Conservation (phyloP, 2,113 vertebrate species). For the Cryptomyrus ogoouensis region DNA sequence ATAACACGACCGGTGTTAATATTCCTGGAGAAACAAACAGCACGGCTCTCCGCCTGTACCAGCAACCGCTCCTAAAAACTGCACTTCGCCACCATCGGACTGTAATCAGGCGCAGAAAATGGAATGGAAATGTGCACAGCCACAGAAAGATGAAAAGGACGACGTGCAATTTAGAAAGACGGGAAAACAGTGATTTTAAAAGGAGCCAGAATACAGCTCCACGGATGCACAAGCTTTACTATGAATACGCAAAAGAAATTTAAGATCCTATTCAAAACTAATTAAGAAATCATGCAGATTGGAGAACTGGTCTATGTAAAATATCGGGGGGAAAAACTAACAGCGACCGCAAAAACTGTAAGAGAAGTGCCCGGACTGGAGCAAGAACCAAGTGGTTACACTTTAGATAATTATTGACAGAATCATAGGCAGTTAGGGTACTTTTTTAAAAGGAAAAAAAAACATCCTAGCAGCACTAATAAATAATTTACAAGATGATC, state of each 20-base stretch:
- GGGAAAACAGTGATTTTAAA: background rate
- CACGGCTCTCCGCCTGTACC: background rate
- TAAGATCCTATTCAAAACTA: background rate
- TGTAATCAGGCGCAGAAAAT: background rate
- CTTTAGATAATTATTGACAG: conserved; percentile 22
- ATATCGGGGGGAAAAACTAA: background rate
- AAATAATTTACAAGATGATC: conserved; percentile 22
- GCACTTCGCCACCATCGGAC: background rate
- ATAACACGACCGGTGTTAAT: background rate
- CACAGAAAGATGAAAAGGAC: background rate
- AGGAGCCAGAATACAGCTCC: background rate
- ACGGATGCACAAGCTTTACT: background rate
- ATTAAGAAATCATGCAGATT: background rate
- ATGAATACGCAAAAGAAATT: background rate
- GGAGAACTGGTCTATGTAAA: background rate
- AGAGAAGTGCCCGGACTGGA: background rate
- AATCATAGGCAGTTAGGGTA: conserved; percentile 5
- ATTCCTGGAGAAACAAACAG: background rate
- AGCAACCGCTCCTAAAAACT: background rate
- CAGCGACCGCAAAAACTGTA: background rate
- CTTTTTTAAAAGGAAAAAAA: background rate
- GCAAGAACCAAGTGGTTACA: background rate
- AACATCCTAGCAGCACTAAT: conserved; percentile 6
- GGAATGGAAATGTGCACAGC: background rate
- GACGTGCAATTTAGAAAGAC: background rate